Percentiles rank a stretch among this genome's conserved stretches.
phyloP scores from a whole-genome alignment of 2,797 vertebrate species.

The Chaunax sp. region DNA sequence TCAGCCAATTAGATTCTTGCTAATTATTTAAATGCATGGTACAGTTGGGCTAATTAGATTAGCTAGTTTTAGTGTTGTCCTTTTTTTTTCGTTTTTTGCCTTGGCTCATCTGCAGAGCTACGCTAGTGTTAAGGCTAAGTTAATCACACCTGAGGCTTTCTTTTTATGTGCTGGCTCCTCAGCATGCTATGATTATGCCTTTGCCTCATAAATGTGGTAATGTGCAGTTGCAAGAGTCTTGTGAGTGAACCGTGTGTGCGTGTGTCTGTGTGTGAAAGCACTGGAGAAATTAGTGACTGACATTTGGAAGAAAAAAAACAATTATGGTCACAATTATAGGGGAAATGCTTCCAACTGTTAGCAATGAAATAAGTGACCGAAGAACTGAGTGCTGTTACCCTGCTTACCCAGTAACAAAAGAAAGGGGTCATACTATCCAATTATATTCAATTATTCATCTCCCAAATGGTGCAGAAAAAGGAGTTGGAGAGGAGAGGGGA shows the following conservation, averaged over 20 bases:
- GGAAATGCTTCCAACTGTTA: slow-evolving; percentile 27
- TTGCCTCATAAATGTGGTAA: slow-evolving; percentile 10
- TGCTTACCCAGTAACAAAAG: slow-evolving; percentile 46
- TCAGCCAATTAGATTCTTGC: slow-evolving; percentile 64
- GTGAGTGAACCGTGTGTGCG: background rate
- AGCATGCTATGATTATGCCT: slow-evolving; percentile 53
- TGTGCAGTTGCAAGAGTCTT: slow-evolving; percentile 33
- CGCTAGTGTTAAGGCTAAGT: slow-evolving; percentile 35
- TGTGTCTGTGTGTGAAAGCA: background rate
- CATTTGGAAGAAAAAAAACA: background rate
- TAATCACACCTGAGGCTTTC: slow-evolving; percentile 60
- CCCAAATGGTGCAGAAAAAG: slow-evolving; percentile 37
- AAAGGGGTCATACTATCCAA: slow-evolving; percentile 56
- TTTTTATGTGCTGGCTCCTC: slow-evolving; percentile 34
- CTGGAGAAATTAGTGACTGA: background rate
- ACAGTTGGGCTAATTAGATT: slow-evolving; percentile 68
- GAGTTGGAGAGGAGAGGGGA: background rate
- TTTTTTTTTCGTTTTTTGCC: slow-evolving; percentile 23
- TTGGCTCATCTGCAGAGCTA: slow-evolving; percentile 45
- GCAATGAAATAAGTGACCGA: slow-evolving; percentile 33
- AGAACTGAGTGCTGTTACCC: slow-evolving; percentile 17
- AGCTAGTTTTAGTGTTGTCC: slow-evolving; percentile 62
- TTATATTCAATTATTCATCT: slow-evolving; percentile 70
- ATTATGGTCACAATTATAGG: background rate
- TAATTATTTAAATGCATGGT: slow-evolving; percentile 74